Conservation (phyloP, 2,113 vertebrate genomes). For the Ardeotis arabs region DNA sequence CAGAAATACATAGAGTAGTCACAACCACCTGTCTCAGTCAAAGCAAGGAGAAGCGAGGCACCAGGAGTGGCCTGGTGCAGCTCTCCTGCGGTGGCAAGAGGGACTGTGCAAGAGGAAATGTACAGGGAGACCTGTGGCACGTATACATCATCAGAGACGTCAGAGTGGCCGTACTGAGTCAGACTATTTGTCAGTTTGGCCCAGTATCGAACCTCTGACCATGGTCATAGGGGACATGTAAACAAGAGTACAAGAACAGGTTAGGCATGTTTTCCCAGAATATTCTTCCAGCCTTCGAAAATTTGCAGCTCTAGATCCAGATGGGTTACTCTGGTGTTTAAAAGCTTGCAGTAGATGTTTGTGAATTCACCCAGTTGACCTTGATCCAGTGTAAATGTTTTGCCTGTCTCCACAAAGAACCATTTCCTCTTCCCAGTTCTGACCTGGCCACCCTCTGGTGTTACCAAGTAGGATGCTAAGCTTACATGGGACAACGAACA, state of each 20-base stretch:
- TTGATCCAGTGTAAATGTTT: background rate
- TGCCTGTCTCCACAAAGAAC: background rate
- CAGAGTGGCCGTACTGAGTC: background rate
- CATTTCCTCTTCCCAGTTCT: background rate
- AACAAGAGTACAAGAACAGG: background rate
- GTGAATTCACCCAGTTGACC: background rate
- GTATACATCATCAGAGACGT: accelerated
- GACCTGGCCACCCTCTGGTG: background rate
- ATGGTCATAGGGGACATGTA: accelerated
- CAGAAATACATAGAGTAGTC: background rate
- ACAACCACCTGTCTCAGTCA: background rate
- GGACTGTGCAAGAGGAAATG: background rate
- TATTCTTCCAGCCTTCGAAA: background rate
- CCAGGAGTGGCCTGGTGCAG: background rate
- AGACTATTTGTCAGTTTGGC: background rate
- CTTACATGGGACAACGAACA: accelerated
- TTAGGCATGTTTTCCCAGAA: background rate
- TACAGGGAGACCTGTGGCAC: background rate
- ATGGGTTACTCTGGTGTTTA: background rate
- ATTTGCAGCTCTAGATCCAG: background rate
- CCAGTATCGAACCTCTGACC: background rate
- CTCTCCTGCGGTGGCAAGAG: background rate
- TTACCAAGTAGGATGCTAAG: background rate
- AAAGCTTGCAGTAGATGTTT: background rate
- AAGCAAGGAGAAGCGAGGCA: background rate